Percentiles rank a stretch among this genome's conserved stretches.
phyloP scores from a whole-genome alignment of 2,888 invertebrate species.

The Gymnocheta viridis region DNA sequence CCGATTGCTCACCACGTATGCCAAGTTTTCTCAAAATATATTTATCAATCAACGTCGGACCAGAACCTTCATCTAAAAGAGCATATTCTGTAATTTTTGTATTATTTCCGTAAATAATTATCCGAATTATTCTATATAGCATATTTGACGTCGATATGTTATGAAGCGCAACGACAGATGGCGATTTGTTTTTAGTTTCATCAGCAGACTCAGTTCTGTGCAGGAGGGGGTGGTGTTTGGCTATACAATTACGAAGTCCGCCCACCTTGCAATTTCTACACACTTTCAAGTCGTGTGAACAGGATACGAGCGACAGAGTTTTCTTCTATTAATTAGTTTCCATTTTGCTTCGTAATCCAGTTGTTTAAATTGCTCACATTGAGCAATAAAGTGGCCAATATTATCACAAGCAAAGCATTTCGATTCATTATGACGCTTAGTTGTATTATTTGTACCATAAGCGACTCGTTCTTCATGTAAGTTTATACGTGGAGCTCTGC shows the following conservation, averaged over 20 bases:
- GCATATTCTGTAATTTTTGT: conserved; percentile 36
- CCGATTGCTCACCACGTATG: conserved; percentile 35
- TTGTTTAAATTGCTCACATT: conserved; percentile 17
- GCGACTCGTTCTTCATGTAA: not conserved
- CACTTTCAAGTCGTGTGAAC: conserved; percentile 2
- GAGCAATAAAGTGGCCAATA: conserved; percentile 22
- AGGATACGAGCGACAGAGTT: conserved; percentile 19
- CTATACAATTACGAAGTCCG: not conserved
- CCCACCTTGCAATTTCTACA: conserved; percentile 26
- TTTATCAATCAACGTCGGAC: conserved; percentile 51
- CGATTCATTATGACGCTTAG: not conserved
- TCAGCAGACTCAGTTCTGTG: conserved; percentile 1
- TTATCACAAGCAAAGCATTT: conserved; percentile 8
- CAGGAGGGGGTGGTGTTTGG: conserved; percentile 8
- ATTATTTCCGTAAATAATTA: not conserved
- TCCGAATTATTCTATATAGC: conserved; percentile 27
- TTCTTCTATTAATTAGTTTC: not conserved
- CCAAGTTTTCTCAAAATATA: conserved; percentile 1
- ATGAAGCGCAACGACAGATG: conserved; percentile 24
- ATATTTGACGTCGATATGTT: conserved; percentile 13
- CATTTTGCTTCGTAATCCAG: conserved; percentile 19
- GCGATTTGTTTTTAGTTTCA: not conserved
- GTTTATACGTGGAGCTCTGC: not conserved
- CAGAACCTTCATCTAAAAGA: conserved; percentile 51
- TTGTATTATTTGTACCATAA: not conserved